These are phyloP conservation scores for Drosophila austrosaltans DNA, from an alignment of 2,888 invertebrate species.

Conservation along the genomic window DNA sequence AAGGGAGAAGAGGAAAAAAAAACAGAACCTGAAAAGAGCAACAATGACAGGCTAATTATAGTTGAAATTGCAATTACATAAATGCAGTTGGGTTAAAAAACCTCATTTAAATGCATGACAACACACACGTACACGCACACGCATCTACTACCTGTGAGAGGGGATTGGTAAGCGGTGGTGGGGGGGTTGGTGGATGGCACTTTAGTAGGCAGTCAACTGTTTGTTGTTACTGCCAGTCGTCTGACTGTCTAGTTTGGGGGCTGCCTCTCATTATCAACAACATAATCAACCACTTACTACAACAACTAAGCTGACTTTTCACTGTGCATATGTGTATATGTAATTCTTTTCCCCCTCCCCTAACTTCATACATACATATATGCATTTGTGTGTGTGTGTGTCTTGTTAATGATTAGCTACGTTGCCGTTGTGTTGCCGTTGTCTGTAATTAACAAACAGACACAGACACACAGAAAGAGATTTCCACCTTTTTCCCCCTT, in stretches of 20 bases:
- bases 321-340: not conserved
- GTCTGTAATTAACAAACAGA: slow-evolving; percentile 69
- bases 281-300: slow-evolving; percentile 65
- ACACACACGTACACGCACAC: slow-evolving; percentile 7
- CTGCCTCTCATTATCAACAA: slow-evolving; percentile 68
- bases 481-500: slow-evolving; percentile 20
- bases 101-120: slow-evolving; percentile 61
- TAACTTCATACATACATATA: slow-evolving; percentile 7
- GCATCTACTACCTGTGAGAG: slow-evolving; percentile 24
- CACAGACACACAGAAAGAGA: slow-evolving; percentile 21
- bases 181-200: slow-evolving; percentile 16
- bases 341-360: not conserved
- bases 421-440: slow-evolving; percentile 60
- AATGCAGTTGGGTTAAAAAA: slow-evolving; percentile 42
- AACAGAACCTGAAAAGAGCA: not conserved
- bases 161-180: not conserved
- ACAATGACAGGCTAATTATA: slow-evolving; percentile 50
- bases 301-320: slow-evolving; percentile 25
- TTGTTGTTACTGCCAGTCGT: slow-evolving; percentile 26
- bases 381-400: slow-evolving; percentile 26
- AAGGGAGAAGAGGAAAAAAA: not conserved
- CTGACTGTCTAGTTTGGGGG: slow-evolving; percentile 29
- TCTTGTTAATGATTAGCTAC: slow-evolving; percentile 62
- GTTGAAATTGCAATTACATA: slow-evolving; percentile 54
- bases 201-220: slow-evolving; percentile 24